Base-by-base conservation (phyloP, 2,113 vertebrate species). In the Oncorhynchus mykiss region DNA sequence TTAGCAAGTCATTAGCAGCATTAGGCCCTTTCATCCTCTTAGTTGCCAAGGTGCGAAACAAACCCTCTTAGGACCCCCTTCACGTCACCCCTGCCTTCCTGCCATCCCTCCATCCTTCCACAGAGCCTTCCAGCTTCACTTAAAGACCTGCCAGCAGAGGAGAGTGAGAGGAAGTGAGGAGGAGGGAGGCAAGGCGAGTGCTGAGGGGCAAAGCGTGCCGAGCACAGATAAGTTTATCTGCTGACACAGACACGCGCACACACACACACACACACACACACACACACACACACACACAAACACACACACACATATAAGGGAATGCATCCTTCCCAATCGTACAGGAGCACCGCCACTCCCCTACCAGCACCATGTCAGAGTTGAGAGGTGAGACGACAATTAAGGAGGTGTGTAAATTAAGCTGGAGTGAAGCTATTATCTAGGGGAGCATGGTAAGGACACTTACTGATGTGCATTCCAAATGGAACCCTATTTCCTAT, bases 21-120 rank as follows among this genome's bases (percentile, higher is more conserved):
- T 86, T 80, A 86, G 64, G 5, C 34, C 39, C 34, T 77, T 75
- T 80, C 80, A 84, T 84, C 82, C 78, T 72, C 74, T 82, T 80
- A 73, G 78, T 82, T 39, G 62, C 67, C 18, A 25, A n/a, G n/a
- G 64, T 39, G 76, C 74, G 34, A 82, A 84, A 80, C 82, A 80
- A 86, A 75, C 69, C 59, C 73, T 67, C 51, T 76, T 54, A 18
- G 51, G 51, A 54, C 14, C 51, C 49, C 39, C 51, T 18, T 4
- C 51, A 54, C 16, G 1, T 54, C 51, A 18, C 51, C 51, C 51
- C 16, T 14, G 5, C 51, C 12, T 54, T 54, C 51, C 3, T 54
- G 12, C 13, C 13, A 54, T 54, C 14, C 51, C 51, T 54, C 14
- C 51, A 54, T 5, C 51, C 51, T 54, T 45, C 39, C 51, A 16